Evolutionary conservation across 2,888 invertebrate genomes (phyloP).

Genomic region (Petrolisthes manimaculis): DNA sequence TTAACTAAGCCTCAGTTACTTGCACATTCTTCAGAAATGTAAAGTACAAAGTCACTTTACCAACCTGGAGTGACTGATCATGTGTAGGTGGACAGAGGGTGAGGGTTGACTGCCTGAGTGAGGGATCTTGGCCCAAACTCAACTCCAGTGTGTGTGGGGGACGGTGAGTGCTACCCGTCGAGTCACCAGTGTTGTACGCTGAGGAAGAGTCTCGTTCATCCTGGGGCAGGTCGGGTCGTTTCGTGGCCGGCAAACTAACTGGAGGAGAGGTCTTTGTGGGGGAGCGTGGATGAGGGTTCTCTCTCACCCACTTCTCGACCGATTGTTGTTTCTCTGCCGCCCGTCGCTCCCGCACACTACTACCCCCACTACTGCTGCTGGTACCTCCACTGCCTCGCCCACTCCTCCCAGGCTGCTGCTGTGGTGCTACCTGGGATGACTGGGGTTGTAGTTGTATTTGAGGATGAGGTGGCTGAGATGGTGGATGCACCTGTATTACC

Average conservation of each 20-base stretch:
- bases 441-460: slow-evolving; percentile 38
- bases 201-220: slow-evolving; percentile 77
- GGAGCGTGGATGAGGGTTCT: slow-evolving; percentile 47
- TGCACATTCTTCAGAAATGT: background rate
- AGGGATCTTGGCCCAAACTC: slow-evolving; percentile 69
- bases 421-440: slow-evolving; percentile 34
- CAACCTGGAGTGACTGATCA: slow-evolving; percentile 56
- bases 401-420: slow-evolving; percentile 30
- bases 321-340: slow-evolving; percentile 45
- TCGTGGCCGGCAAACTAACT: slow-evolving; percentile 31
- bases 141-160: slow-evolving; percentile 72
- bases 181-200: slow-evolving; percentile 82
- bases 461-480: slow-evolving; percentile 39
- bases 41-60: background rate
- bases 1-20: too few relatives aligned
- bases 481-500: slow-evolving; percentile 18
- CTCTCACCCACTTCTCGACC: slow-evolving; percentile 51
- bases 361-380: slow-evolving; percentile 50
- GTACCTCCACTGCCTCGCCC: slow-evolving; percentile 46
- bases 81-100: slow-evolving; percentile 55
- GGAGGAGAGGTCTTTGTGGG: slow-evolving; percentile 31
- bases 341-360: slow-evolving; percentile 38
- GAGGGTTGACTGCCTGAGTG: slow-evolving; percentile 62
- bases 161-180: slow-evolving; percentile 75
- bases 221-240: slow-evolving; percentile 41